phyloP scores from a whole-genome alignment of 2,797 vertebrate species.

The Manis crassicaudata region DNA sequence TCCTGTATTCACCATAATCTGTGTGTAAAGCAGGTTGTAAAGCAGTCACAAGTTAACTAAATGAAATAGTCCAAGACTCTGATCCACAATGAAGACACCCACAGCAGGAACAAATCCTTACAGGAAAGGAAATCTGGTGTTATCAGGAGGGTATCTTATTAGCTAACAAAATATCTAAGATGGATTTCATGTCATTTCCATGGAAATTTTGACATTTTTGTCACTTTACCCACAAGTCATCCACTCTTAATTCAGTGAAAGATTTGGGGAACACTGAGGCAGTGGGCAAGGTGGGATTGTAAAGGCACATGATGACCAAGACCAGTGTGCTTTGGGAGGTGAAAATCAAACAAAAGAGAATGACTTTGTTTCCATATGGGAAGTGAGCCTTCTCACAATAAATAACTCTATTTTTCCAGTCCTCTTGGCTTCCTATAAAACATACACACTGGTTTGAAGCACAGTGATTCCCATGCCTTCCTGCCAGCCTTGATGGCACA shows the following conservation, averaged over 20 bases:
- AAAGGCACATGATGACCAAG: neutral
- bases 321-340: neutral
- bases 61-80: neutral
- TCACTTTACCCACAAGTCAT: neutral
- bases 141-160: neutral
- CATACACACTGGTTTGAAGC: rapidly evolving
- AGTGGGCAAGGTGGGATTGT: neutral
- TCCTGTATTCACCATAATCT: neutral
- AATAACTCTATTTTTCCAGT: neutral
- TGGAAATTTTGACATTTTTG: neutral
- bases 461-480: neutral
- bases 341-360: neutral
- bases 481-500: neutral
- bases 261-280: neutral
- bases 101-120: neutral
- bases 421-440: neutral
- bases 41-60: neutral
- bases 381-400: neutral
- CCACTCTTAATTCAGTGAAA: neutral
- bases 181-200: neutral
- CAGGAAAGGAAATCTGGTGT: neutral
- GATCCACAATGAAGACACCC: neutral
- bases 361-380: neutral
- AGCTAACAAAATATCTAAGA: neutral
- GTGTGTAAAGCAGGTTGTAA: too few relatives aligned